These are phyloP conservation scores for Lamprotornis superbus DNA, from an alignment of 2,113 vertebrate species.

Conservation along the genomic window DNA sequence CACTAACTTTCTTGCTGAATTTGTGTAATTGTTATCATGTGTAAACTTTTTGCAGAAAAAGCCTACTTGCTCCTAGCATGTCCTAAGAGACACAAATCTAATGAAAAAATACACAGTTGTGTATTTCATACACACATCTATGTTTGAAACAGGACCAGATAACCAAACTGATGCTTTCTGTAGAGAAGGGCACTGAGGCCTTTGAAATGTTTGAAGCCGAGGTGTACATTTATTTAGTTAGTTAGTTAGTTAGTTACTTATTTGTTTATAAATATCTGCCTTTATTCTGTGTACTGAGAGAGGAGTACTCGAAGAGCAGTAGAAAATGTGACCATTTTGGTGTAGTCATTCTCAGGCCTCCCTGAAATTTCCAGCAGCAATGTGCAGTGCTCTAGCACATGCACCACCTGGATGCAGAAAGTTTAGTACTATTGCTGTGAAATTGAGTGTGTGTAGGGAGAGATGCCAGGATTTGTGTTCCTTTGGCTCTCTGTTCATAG, in stretches of 20 bases:
- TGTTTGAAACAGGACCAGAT: not conserved
- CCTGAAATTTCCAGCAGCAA: not conserved
- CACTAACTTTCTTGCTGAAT: not conserved
- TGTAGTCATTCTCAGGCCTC: not conserved
- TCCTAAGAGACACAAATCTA: not conserved
- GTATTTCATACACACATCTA: not conserved
- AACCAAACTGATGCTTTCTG: not conserved
- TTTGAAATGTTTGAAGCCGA: not conserved
- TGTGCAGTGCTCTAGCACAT: not conserved
- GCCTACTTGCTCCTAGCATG: not conserved
- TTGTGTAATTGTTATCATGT: not conserved
- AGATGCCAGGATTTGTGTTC: not conserved
- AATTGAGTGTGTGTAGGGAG: fast-evolving
- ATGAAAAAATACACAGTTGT: not conserved
- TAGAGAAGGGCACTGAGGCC: not conserved
- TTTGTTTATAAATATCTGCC: not conserved
- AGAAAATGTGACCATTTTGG: not conserved
- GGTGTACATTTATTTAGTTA: not conserved
- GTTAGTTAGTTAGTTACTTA: not conserved
- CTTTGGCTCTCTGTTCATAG: not conserved
- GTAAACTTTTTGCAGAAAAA: not conserved
- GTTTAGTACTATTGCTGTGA: not conserved
- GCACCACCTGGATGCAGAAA: fast-evolving
- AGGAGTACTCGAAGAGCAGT: not conserved
- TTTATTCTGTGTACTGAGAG: not conserved